These are phyloP conservation scores for Boulengeromyrus knoepffleri DNA, from an alignment of 2,113 vertebrate species.

Conservation along the genomic window DNA sequence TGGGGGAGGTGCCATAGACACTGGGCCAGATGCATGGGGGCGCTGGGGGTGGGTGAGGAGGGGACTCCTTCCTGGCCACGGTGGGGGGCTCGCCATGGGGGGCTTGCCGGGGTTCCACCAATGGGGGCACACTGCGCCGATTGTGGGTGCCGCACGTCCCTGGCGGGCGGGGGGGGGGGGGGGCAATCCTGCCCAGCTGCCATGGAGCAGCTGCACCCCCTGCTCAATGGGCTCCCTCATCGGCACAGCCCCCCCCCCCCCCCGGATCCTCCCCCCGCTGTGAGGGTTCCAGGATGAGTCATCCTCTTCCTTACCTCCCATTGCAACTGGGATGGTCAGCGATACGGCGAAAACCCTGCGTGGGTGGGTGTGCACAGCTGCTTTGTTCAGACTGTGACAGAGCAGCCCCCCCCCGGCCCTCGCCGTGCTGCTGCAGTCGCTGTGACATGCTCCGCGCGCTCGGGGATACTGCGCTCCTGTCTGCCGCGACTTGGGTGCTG, in stretches of 20 bases:
- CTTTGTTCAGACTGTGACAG: neutral
- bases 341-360: neutral
- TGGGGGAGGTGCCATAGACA: neutral
- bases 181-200: neutral
- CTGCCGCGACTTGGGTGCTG: constrained; percentile 10
- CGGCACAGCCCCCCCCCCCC: neutral
- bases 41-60: neutral
- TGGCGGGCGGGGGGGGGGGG: neutral
- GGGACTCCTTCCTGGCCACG: neutral
- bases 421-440: constrained; percentile 15
- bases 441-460: constrained; percentile 22
- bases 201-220: neutral
- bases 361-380: neutral
- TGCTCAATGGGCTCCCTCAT: constrained; percentile 4
- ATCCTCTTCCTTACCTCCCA: neutral
- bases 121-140: neutral
- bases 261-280: neutral
- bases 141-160: neutral
- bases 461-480: constrained; percentile 24
- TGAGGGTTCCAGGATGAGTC: neutral
- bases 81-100: neutral
- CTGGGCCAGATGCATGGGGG: neutral
- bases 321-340: neutral
- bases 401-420: neutral
- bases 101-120: neutral